Percentiles rank a stretch among this genome's conserved stretches.
These are phyloP conservation scores for Pteropus alecto DNA, from an alignment of 2,113 vertebrate species.

Conservation along the genomic window DNA sequence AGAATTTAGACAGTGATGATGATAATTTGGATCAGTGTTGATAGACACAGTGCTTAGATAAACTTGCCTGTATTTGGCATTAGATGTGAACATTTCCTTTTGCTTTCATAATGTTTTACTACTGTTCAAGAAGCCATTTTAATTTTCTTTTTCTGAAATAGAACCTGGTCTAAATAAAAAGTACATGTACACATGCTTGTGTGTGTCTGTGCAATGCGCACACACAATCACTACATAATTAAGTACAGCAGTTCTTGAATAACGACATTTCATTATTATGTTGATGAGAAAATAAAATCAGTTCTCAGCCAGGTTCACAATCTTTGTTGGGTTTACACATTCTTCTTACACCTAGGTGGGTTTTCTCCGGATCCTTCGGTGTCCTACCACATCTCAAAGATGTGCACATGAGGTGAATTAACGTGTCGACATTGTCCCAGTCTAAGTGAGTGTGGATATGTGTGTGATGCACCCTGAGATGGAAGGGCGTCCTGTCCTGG, in stretches of 20 bases:
- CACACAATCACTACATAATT: background rate
- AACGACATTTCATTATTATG: background rate
- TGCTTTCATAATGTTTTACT: background rate
- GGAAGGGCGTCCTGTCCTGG: background rate
- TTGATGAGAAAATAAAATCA: background rate
- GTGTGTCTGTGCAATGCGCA: background rate
- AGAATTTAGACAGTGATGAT: background rate
- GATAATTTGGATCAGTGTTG: background rate
- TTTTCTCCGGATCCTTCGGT: background rate
- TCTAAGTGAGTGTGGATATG: background rate
- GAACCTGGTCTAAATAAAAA: background rate
- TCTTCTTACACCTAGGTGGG: background rate
- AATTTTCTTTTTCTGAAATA: constrained; percentile 8
- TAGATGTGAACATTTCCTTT: constrained; percentile 24
- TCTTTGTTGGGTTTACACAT: background rate
- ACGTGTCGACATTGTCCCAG: background rate
- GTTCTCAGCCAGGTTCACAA: background rate
- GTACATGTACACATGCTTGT: background rate
- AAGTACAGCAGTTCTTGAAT: background rate
- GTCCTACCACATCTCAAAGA: background rate
- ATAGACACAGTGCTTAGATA: background rate
- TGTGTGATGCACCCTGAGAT: background rate
- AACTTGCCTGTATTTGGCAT: background rate
- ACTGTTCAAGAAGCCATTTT: background rate
- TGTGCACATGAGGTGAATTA: background rate